These are phyloP conservation scores for Coelinius sp. DNA, from an alignment of 2,888 invertebrate genomes.

Conservation along the genomic window DNA sequence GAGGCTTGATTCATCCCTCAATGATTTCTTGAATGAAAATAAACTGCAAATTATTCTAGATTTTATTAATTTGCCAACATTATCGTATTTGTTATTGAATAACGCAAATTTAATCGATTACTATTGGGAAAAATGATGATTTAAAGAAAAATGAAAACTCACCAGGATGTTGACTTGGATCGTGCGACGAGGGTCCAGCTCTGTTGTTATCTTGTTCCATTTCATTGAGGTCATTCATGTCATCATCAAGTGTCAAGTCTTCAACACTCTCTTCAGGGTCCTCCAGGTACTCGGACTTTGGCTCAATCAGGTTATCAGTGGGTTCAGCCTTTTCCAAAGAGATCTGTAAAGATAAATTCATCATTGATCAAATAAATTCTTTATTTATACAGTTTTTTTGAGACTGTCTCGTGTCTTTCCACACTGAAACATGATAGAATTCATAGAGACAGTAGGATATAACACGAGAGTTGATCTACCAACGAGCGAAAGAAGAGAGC, in stretches of 20 bases:
- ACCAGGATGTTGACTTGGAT: conserved; percentile 78
- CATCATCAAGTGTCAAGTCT: conserved; percentile 87
- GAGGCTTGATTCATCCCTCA: too few relatives aligned
- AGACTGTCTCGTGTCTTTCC: conserved; percentile 65
- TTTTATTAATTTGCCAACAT: conserved; percentile 20
- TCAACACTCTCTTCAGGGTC: conserved; percentile 84
- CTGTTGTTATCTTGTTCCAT: conserved; percentile 80
- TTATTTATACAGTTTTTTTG: conserved; percentile 15
- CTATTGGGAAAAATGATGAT: too few relatives aligned
- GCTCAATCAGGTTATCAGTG: conserved; percentile 75
- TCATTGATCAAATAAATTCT: conserved; percentile 1
- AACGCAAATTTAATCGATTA: conserved; percentile 19
- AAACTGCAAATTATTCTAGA: conserved; percentile 42
- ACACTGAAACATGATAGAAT: conserved; percentile 54
- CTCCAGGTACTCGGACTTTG: conserved; percentile 83
- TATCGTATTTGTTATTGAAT: neutral
- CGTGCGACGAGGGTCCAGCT: conserved; percentile 77
- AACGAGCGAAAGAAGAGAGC: conserved; percentile 65
- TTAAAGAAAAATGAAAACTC: conserved; percentile 65
- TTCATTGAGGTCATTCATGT: conserved; percentile 77
- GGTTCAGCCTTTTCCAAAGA: conserved; percentile 74
- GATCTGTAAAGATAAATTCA: conserved; percentile 53
- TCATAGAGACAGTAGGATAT: conserved; percentile 64
- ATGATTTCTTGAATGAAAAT: too few relatives aligned
- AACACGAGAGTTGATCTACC: conserved; percentile 65